Evolutionary conservation across 2,888 invertebrate genomes (phyloP), one percentile per base, ranked within the genome.

Genomic region (Philhelius pedissequus): DNA sequence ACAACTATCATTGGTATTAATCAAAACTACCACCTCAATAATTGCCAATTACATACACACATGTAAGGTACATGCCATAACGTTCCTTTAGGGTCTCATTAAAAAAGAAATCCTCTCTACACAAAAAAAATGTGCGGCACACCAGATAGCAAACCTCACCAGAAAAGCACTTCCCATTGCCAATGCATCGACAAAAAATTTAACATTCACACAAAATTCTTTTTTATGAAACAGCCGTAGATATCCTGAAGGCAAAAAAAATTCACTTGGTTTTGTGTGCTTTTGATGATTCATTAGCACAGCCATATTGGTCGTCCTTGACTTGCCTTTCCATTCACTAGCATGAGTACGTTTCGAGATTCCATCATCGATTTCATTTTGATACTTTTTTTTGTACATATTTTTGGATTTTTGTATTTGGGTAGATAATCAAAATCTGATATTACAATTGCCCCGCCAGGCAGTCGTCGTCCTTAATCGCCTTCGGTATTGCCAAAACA

Each of bases 211-310:
- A 40, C 40, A 60, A 25, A 1, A 25, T 48, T 48, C 27, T 43
- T 15, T 2, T 6, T 13, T 22, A n/a, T 27, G n/a, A 25, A 43
- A 62, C n/a, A 58, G 1, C 32, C 15, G n/a, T 58, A 13, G 4
- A n/a, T 15, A 15, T 25, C 58, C 58, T 58, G 38, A 15, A 43
- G 30, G 40, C 35, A 30, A 6, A 11, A 13, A 4, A 32, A 4
- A 32, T 18, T 32, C 27, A 18, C 11, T 30, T 69, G 8, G 5
- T 27, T 27, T 69, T 40, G 11, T 54, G 27, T 43, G n/a, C 20
- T 43, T 56, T 69, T 56, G 35, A 69, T 69, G 54, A 69, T 69
- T 69, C 69, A 69, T 69, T 69, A 69, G 30, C 54, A 15, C 30
- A 15, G 18, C 6, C 13, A 5, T 35, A 56, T 43, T 18, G 27